Evolutionary conservation across 2,888 invertebrate species (phyloP).

Genomic region (Laothoe populi): DNA sequence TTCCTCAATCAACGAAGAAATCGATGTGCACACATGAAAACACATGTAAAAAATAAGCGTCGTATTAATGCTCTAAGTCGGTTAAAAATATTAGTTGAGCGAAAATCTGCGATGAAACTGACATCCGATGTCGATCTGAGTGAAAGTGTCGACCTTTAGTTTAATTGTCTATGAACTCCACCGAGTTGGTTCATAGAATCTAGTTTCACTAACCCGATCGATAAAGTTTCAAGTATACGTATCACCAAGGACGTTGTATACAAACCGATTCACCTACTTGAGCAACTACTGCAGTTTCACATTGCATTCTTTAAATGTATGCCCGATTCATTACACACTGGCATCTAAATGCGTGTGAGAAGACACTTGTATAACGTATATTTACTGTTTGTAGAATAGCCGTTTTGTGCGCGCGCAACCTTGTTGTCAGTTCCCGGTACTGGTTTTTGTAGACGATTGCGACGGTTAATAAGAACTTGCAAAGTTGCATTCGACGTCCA

Average conservation of each 20-base stretch:
- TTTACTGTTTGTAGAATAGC: conserved; percentile 45
- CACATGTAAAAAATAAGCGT: too few relatives aligned
- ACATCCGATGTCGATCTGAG: background rate
- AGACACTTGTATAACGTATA: conserved; percentile 24
- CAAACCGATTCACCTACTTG: conserved; percentile 18
- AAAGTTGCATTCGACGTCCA: conserved; percentile 33
- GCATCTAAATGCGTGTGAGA: conserved; percentile 36
- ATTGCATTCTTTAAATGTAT: conserved; percentile 23
- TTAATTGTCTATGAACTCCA: conserved; percentile 2
- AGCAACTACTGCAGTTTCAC: conserved; percentile 12
- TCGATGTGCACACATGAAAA: too few relatives aligned
- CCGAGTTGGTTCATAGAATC: conserved; percentile 11
- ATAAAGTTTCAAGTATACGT: background rate
- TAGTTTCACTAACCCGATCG: conserved; percentile 14
- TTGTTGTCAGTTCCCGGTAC: conserved; percentile 46
- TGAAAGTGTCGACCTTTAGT: background rate
- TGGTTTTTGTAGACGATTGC: conserved; percentile 55
- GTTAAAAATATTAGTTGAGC: background rate
- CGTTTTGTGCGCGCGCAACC: conserved; percentile 36
- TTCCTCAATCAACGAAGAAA: too few relatives aligned
- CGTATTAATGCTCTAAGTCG: too few relatives aligned
- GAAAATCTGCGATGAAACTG: background rate
- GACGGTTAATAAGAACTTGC: conserved; percentile 48
- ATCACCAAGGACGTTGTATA: conserved; percentile 16
- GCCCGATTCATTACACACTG: conserved; percentile 24